These are phyloP conservation scores for Eupeodes latifasciatus DNA, from an alignment of 2,888 invertebrate species.

Conservation along the genomic window DNA sequence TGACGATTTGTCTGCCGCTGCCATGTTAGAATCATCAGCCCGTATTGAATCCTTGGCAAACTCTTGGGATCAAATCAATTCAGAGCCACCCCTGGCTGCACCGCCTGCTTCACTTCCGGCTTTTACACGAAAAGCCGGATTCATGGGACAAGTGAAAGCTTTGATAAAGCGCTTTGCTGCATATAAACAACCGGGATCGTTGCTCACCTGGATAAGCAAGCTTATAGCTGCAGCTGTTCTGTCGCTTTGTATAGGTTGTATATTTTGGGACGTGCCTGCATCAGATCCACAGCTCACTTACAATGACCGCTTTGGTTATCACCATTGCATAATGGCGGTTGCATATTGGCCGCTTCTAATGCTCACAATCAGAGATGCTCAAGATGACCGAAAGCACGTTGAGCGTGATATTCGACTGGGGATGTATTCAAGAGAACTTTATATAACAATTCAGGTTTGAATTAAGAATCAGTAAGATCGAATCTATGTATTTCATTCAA, in stretches of 20 bases:
- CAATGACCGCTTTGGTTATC: conserved; percentile 93
- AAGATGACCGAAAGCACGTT: conserved; percentile 87
- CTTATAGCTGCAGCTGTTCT: conserved; percentile 92
- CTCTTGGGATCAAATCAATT: conserved; percentile 85
- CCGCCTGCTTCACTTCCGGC: conserved; percentile 91
- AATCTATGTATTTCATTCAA: neutral
- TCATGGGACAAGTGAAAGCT: conserved; percentile 89
- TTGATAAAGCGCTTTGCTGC: conserved; percentile 86
- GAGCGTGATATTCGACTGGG: conserved; percentile 92
- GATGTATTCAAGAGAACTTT: conserved; percentile 91
- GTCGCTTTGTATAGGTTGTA: conserved; percentile 92
- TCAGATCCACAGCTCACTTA: conserved; percentile 90
- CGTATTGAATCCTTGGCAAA: conserved; percentile 95
- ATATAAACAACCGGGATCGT: conserved; percentile 93
- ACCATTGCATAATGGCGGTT: conserved; percentile 92
- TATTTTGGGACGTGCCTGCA: conserved; percentile 94
- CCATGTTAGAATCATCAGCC: conserved; percentile 96
- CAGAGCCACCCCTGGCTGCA: conserved; percentile 86
- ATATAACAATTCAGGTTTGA: conserved; percentile 91
- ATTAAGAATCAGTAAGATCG: neutral
- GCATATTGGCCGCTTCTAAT: conserved; percentile 91
- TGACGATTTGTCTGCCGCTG: conserved; percentile 96
- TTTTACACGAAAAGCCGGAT: conserved; percentile 87
- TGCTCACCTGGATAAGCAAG: conserved; percentile 91
- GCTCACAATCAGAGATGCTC: conserved; percentile 84